These are phyloP conservation scores for Rhagoletis zephyria DNA, from an alignment of 1,140 invertebrate species.

Conservation along the genomic window DNA sequence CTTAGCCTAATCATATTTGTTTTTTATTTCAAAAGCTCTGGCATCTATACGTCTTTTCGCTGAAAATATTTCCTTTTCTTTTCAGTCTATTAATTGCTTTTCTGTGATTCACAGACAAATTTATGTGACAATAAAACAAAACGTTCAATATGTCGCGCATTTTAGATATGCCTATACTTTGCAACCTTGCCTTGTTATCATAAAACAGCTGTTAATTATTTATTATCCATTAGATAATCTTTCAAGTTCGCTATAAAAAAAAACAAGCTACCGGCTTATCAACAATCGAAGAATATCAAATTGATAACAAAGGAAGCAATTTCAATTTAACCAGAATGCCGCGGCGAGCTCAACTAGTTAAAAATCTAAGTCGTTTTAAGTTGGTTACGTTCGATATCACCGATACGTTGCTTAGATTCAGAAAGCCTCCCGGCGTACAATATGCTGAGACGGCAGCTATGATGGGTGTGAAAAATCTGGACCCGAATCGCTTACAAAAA, in stretches of 20 bases:
- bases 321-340: not conserved
- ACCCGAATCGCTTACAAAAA: slow-evolving; percentile 74
- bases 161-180: too few relatives aligned
- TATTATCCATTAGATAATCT: slow-evolving; percentile 31
- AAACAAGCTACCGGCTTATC: not conserved
- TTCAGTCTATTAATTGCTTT: too few relatives aligned
- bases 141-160: too few relatives aligned
- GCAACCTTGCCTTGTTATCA: not conserved
- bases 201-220: slow-evolving; percentile 6
- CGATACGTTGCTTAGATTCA: slow-evolving; percentile 84
- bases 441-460: slow-evolving; percentile 80
- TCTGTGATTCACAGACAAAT: too few relatives aligned
- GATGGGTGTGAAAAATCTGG: slow-evolving; percentile 79
- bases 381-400: slow-evolving; percentile 92
- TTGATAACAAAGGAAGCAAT: not conserved
- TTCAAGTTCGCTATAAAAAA: not conserved
- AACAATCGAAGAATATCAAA: not conserved
- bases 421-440: slow-evolving; percentile 79
- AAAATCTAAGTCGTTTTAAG: slow-evolving; percentile 72
- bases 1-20: too few relatives aligned
- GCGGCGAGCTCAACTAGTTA: slow-evolving; percentile 59
- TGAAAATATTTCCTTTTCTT: too few relatives aligned
- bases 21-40: too few relatives aligned
- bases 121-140: too few relatives aligned
- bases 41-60: too few relatives aligned